Evolutionary conservation across 2,888 invertebrate species (phyloP).

Genomic region (Silvanus unidentatus): DNA sequence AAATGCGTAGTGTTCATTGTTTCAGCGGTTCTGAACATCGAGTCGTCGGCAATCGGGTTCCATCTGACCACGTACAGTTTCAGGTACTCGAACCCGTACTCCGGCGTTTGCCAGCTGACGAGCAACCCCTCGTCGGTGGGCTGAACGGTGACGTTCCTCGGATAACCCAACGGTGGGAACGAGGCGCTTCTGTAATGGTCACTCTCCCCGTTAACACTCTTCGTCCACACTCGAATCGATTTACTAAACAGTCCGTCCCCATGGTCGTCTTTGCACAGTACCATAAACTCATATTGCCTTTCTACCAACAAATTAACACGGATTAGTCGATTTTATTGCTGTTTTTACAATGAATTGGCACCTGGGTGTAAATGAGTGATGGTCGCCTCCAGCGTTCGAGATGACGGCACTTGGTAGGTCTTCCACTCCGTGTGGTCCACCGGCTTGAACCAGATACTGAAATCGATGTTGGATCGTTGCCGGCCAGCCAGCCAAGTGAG

Average conservation of each 20-base stretch:
- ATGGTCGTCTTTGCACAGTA: conserved; percentile 77
- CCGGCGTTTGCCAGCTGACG: conserved; percentile 68
- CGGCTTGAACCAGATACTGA: conserved; percentile 80
- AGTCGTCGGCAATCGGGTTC: conserved; percentile 56
- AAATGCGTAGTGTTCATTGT: conserved; percentile 65
- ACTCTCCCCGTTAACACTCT: conserved; percentile 41
- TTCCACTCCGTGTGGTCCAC: conserved; percentile 76
- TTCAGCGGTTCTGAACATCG: conserved; percentile 60
- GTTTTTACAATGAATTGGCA: conserved; percentile 23
- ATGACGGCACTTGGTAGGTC: conserved; percentile 68
- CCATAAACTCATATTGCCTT: conserved; percentile 84
- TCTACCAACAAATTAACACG: not conserved
- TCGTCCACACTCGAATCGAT: conserved; percentile 68
- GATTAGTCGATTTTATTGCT: not conserved
- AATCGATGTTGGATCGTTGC: conserved; percentile 70
- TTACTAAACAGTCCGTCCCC: conserved; percentile 91
- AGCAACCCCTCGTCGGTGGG: conserved; percentile 69
- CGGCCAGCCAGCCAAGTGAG: conserved; percentile 81
- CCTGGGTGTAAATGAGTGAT: conserved; percentile 69
- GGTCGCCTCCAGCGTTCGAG: conserved; percentile 70
- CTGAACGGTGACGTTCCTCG: conserved; percentile 64
- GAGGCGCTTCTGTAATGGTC: conserved; percentile 18
- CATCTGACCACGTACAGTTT: conserved; percentile 64
- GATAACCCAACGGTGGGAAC: conserved; percentile 51
- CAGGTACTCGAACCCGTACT: conserved; percentile 52